phyloP scores from a whole-genome alignment of 2,113 vertebrate genomes.

The Xenopus laevis region DNA sequence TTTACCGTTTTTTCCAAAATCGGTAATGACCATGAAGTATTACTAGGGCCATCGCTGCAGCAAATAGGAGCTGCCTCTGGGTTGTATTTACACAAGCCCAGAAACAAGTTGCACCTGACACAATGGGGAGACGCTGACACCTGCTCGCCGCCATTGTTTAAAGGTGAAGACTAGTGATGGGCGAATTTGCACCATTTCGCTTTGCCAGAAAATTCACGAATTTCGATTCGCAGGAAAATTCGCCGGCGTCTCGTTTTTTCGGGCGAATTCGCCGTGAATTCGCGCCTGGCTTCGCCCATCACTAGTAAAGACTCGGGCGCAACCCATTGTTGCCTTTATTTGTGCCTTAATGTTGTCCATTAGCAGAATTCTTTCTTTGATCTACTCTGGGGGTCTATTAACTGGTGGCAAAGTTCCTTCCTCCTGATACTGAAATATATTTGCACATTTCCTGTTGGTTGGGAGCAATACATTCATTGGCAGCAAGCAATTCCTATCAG shows the following conservation, averaged over 20 bases:
- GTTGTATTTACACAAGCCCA: no score
- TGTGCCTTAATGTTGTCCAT: conserved; percentile 13
- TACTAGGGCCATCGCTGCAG: no score
- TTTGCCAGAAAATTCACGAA: no score
- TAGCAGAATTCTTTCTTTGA: conserved; percentile 7
- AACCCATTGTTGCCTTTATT: conserved; percentile 31
- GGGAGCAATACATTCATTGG: conserved; percentile 31
- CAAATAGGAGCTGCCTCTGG: no score
- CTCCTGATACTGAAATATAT: conserved; percentile 41
- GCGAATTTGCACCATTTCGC: no score
- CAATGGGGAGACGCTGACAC: conserved; percentile 25
- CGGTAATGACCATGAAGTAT: no score
- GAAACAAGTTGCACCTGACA: conserved; percentile 2
- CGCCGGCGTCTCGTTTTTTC: no score
- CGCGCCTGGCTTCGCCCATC: no score
- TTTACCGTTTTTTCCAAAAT: no score
- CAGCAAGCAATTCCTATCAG: conserved; percentile 39
- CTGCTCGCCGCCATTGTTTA: conserved; percentile 25
- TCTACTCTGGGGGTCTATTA: conserved; percentile 31
- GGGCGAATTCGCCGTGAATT: no score
- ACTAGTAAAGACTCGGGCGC: no score
- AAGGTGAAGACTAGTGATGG: neutral
- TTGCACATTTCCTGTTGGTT: conserved; percentile 35
- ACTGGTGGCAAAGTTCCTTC: conserved; percentile 21
- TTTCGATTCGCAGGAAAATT: no score